Base-by-base conservation (phyloP, 2,113 vertebrate genomes). In the Monopterus albus region DNA sequence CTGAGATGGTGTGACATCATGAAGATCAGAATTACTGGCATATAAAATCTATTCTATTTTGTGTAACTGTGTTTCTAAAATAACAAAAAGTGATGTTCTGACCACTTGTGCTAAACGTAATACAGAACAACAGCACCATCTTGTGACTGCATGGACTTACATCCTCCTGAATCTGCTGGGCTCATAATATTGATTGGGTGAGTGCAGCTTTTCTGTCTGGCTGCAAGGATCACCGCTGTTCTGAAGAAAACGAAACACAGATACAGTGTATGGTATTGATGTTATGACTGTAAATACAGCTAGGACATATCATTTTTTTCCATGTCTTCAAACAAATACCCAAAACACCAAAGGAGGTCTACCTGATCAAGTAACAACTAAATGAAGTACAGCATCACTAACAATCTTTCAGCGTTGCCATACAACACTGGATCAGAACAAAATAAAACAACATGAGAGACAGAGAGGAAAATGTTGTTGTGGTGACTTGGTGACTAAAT, bases 131-230 rank as follows among this genome's bases (percentile, higher is more conserved):
- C 65, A 83, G 66, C 64, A 67, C 88, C 91, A 88, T 78, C 92
- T 90, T 69, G 88, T 89, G 92, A 63, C 15, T 9, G 53, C 26
- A 59, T n/a, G 8, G 38, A 83, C 79, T 89, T 55, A 90, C 91
- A 39, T 70, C 61, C 68, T 89, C 71, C 65, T 87, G 74, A 83
- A 93, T 71, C 85, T 90, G 78, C 51, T 75, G 31, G 33, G 26
- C 31, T 71, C 66, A 5, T 67, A 2, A 45, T 45, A 29, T 42
- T 61, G 59, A 36, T 5, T 18, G 26, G 75, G 20, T 23, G 71
- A 6, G 53, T 72, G 60, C 31, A 75, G 9, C 4, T 83, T 71
- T 57, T 87, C 79, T 55, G 55, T 72, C 74, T 81, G 31, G 61
- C 28, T 35, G 63, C 47, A 38, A 18, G 20, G 59, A 56, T 4